Conservation (phyloP, 2,888 invertebrate genomes). For the Melolontha melolontha region DNA sequence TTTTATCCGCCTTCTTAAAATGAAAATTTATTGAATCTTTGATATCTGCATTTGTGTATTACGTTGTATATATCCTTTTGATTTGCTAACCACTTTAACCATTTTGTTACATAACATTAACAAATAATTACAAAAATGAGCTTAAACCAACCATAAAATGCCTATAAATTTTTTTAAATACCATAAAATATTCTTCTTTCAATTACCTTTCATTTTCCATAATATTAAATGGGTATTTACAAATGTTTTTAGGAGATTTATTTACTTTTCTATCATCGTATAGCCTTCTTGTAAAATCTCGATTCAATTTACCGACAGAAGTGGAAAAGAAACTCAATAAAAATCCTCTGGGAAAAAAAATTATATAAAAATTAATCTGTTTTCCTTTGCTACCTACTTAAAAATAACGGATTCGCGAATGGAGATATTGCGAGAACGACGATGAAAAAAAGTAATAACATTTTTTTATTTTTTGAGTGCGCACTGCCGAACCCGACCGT, state of each 20-base stretch:
- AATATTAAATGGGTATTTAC: conserved; percentile 22
- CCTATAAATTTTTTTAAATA: no score
- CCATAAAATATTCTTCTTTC: no score
- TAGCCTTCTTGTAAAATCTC: conserved; percentile 8
- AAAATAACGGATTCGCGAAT: conserved; percentile 29
- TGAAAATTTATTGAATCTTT: no score
- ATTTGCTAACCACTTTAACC: no score
- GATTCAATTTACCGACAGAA: conserved; percentile 18
- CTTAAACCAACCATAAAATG: no score
- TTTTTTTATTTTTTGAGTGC: conserved; percentile 32
- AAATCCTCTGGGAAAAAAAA: conserved; percentile 10
- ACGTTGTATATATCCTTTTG: no score
- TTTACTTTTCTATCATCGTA: conserved; percentile 3
- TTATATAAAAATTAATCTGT: conserved; percentile 37
- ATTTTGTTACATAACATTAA: no score
- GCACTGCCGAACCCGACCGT: conserved; percentile 1
- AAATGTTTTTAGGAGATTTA: conserved; percentile 27
- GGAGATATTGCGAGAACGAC: conserved; percentile 24
- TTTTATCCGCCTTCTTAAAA: no score
- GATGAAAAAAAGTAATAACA: conserved; percentile 33
- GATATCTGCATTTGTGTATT: no score
- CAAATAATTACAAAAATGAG: no score
- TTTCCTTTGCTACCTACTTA: conserved; percentile 31
- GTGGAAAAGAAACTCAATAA: conserved; percentile 8
- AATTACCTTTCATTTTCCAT: no score